Base-by-base conservation (phyloP, 2,888 invertebrate species). In the Poecilus cupreus region DNA sequence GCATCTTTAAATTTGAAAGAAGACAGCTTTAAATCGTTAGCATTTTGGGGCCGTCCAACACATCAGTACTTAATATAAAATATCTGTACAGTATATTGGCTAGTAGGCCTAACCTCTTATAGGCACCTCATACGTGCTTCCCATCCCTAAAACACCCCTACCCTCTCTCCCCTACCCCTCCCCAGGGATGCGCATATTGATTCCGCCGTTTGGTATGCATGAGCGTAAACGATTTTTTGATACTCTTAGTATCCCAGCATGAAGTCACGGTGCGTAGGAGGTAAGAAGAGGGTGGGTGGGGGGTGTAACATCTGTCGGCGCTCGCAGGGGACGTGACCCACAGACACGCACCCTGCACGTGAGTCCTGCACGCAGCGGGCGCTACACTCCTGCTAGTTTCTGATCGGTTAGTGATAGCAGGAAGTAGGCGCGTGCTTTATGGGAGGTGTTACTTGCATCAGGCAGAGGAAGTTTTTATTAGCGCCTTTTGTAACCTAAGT, bases 181-280 rank as follows among this genome's bases (percentile, higher is more conserved):
- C 20, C 20, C 68, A 18, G 24, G 16, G 60, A 60, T 43, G 64
- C 2, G 54, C 57, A 76, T 76, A 76, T 76, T 76, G 76, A 76
- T 76, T 76, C 75, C 26, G 46, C 49, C 54, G 39, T 37, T 76
- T 76, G 76, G 76, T 76, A 77, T 77, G 77, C 77, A 64, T 77
- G 77, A 77, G 60, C 43, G 64, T 60, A 64, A 77, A 77, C 46
- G 77, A 77, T 77, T 77, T 77, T 77, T 64, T 77, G 77, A 77
- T 77, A 77, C 43, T 77, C 43, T 77, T 77, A 64, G 64, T 77
- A 77, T 77, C 37, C 43, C 13, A 22, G 43, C 60, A 77, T 60
- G 46, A 37, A 68, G 64, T 68, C 37, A 16, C 64, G 60, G 43
- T 43, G 43, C 43, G 43, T 43, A 13, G 43, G 11, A 60, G 26